These are phyloP conservation scores for Subanguina moxae DNA, from an alignment of 1,140 invertebrate species.

Conservation along the genomic window DNA sequence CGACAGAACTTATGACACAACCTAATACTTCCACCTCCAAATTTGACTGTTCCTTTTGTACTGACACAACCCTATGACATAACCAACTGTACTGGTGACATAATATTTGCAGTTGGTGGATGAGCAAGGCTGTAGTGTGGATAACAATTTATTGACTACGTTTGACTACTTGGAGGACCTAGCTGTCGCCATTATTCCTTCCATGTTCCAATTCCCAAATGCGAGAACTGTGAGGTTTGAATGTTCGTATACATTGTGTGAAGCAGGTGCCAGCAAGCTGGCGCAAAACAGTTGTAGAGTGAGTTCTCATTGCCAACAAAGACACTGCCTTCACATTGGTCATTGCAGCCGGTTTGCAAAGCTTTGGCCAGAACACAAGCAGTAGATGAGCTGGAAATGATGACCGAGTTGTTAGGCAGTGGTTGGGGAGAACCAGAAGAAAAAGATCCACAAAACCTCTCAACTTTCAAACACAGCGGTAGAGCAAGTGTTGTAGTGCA, in stretches of 20 bases:
- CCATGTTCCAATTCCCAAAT: constrained; percentile 30
- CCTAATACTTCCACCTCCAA: no score
- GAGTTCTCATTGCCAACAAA: no score
- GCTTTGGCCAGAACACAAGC: constrained; percentile 12
- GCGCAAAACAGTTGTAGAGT: no score
- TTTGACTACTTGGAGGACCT: constrained; percentile 1
- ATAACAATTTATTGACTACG: not conserved
- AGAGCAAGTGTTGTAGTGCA: constrained; percentile 18
- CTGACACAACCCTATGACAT: no score
- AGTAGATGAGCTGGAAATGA: constrained; percentile 15
- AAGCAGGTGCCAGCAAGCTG: not conserved
- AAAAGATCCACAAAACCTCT: not conserved
- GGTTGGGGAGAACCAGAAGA: constrained; percentile 14
- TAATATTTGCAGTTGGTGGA: not conserved
- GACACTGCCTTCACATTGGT: no score
- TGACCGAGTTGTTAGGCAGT: constrained; percentile 15
- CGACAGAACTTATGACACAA: no score
- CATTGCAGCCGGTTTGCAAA: not conserved
- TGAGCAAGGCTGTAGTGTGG: not conserved
- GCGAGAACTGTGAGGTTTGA: constrained; percentile 20
- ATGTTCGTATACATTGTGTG: constrained; percentile 21
- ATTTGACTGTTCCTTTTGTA: no score
- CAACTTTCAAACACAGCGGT: not conserved
- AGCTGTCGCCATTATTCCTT: constrained; percentile 14
- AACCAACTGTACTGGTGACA: no score